These are phyloP conservation scores for Neodiprion lecontei DNA, from an alignment of 1,140 invertebrate genomes.

Conservation along the genomic window DNA sequence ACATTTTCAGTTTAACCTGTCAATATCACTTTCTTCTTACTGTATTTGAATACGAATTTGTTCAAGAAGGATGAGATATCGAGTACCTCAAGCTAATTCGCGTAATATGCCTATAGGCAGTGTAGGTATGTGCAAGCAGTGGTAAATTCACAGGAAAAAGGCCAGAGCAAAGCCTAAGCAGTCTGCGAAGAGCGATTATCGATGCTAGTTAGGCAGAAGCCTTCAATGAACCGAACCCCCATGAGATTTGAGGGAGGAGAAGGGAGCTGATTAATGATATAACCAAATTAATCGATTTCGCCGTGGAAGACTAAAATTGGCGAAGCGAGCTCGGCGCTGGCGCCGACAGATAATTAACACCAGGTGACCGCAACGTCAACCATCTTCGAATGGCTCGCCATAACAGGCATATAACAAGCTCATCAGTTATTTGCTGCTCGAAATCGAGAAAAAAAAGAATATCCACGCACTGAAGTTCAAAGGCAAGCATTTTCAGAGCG, in stretches of 20 bases:
- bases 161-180: not conserved
- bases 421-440: no score
- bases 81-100: not conserved
- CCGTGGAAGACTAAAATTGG: not conserved
- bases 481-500: no score
- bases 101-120: not conserved
- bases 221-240: not conserved
- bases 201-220: not conserved
- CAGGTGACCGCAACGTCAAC: slow-evolving; percentile 9
- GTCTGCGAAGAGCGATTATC: slow-evolving; percentile 15
- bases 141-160: not conserved
- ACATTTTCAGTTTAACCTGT: no score
- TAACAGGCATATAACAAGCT: no score
- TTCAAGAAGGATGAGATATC: no score
- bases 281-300: slow-evolving; percentile 13
- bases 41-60: no score
- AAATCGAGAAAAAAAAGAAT: no score
- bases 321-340: not conserved
- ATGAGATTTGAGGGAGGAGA: not conserved
- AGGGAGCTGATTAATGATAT: slow-evolving; percentile 3
- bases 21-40: no score
- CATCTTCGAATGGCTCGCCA: not conserved
- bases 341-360: slow-evolving; percentile 13
- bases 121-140: not conserved
- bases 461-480: no score